phyloP scores from a whole-genome alignment of 2,113 vertebrate genomes.

The Pithys albifrons region DNA sequence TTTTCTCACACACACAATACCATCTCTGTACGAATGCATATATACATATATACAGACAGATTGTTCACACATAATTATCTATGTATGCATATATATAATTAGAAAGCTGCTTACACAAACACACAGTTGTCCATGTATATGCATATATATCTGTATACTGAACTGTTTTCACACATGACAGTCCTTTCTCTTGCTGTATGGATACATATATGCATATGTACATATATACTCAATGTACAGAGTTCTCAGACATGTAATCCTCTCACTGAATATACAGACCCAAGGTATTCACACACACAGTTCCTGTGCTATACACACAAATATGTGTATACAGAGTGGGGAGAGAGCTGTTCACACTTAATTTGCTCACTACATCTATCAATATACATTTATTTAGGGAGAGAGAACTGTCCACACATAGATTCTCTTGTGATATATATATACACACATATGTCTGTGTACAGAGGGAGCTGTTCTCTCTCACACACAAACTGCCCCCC shows the following conservation, averaged over 20 bases:
- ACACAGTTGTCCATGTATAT: background rate
- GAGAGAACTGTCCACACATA: background rate
- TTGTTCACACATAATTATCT: background rate
- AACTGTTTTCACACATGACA: background rate
- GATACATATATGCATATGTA: no score
- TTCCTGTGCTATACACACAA: background rate
- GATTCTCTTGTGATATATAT: background rate
- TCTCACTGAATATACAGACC: background rate
- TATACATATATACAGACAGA: background rate
- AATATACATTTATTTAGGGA: background rate
- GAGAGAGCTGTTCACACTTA: background rate
- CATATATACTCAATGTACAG: background rate
- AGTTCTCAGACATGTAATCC: background rate
- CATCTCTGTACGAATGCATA: background rate
- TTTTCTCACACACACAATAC: background rate
- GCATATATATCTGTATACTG: background rate
- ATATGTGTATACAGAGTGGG: background rate
- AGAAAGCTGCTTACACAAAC: background rate
- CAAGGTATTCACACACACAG: background rate
- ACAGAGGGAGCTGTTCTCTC: background rate
- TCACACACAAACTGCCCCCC: background rate
- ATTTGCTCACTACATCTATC: background rate
- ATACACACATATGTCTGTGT: rapidly evolving
- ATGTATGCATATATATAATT: background rate
- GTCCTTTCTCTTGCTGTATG: background rate